Evolutionary conservation across 2,113 vertebrate species (phyloP).

Genomic region (Panthera tigris): DNA sequence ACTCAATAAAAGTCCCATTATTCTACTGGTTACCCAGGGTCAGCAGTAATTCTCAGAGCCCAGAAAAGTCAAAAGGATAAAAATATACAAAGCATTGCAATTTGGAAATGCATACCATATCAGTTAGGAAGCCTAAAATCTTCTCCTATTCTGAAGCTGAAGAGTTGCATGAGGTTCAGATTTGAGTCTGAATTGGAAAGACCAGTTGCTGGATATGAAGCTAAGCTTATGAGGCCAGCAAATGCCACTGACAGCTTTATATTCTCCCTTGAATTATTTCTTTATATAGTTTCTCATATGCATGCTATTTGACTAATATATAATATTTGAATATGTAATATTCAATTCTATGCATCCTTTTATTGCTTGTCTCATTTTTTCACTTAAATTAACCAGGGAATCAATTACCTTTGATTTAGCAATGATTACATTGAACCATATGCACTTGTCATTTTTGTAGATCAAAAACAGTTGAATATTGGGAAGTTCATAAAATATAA

Average conservation of each 20-base stretch:
- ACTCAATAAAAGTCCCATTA: constrained; percentile 11
- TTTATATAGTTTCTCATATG: neutral
- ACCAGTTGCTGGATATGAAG: neutral
- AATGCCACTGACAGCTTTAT: neutral
- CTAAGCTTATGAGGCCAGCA: neutral
- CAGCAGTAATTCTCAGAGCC: neutral
- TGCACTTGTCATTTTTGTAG: neutral
- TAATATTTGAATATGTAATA: neutral
- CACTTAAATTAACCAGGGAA: neutral
- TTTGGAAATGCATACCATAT: neutral
- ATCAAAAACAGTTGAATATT: neutral
- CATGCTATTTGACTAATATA: neutral
- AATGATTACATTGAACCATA: neutral
- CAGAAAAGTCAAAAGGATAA: constrained; percentile 25
- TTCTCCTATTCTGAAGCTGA: neutral
- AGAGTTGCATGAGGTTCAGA: neutral
- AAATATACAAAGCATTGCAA: neutral
- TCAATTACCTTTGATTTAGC: neutral
- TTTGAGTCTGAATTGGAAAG: neutral
- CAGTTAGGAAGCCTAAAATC: neutral
- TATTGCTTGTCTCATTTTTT: neutral
- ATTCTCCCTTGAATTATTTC: neutral
- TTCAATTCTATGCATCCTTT: neutral
- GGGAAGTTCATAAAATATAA: neutral
- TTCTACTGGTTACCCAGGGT: neutral